These are phyloP conservation scores for Bufotes viridis DNA, from an alignment of 2,797 vertebrate genomes.

Conservation along the genomic window DNA sequence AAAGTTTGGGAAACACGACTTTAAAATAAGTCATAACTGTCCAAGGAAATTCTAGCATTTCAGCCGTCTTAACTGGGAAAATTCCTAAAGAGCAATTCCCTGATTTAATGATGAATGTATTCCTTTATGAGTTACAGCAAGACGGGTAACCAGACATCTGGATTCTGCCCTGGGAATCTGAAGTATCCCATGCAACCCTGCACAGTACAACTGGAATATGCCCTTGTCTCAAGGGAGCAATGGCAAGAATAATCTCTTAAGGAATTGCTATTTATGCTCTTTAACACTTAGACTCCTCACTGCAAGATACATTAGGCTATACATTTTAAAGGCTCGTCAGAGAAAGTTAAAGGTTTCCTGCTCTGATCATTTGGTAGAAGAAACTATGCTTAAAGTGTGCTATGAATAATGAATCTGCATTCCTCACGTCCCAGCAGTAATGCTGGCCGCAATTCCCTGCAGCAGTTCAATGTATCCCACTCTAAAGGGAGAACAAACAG, in stretches of 20 bases:
- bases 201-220: background rate
- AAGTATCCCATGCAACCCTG: background rate
- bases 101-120: background rate
- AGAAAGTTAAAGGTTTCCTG: slow-evolving; percentile 16
- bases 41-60: slow-evolving; percentile 10
- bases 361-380: slow-evolving; percentile 34
- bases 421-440: slow-evolving; percentile 9
- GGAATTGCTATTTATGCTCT: background rate
- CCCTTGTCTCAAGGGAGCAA: background rate
- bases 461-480: slow-evolving; percentile 8
- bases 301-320: background rate
- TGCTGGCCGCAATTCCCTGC: slow-evolving; percentile 1
- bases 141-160: background rate
- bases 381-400: slow-evolving; percentile 22
- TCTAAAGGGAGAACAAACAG: slow-evolving; percentile 20
- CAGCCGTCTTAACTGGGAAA: background rate
- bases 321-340: background rate
- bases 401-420: slow-evolving; percentile 30
- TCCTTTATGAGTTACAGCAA: background rate
- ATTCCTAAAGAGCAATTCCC: background rate
- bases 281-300: background rate
- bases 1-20: slow-evolving; percentile 23
- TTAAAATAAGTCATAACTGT: slow-evolving; percentile 32
- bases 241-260: background rate
- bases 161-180: background rate